Evolutionary conservation across 2,888 invertebrate species (phyloP).

Genomic region (Pycnomerus fuliginosus): DNA sequence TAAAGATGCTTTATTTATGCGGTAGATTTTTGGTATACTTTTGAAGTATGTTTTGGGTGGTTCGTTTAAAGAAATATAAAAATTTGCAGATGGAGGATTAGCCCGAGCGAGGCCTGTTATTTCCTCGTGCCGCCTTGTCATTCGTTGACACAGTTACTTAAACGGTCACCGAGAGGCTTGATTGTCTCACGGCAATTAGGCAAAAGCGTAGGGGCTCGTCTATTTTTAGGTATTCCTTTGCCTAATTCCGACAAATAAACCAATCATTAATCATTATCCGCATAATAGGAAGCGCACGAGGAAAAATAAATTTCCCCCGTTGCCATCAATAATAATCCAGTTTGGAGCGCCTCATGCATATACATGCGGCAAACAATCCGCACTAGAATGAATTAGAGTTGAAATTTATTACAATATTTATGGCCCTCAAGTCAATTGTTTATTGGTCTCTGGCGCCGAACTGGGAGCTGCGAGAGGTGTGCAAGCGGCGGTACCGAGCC

Average conservation of each 20-base stretch:
- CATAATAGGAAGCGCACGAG: too few relatives aligned
- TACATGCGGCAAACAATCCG: conserved; percentile 2
- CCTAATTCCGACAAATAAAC: conserved; percentile 8
- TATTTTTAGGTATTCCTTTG: conserved; percentile 15
- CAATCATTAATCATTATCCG: too few relatives aligned
- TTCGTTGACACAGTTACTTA: conserved; percentile 35
- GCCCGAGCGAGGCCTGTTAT: too few relatives aligned
- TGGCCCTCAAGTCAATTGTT: conserved; percentile 44
- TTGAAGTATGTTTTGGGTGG: too few relatives aligned
- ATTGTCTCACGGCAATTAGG: conserved; percentile 26
- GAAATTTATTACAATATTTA: conserved; percentile 36
- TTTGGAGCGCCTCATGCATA: conserved; percentile 1
- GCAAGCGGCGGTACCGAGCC: conserved; percentile 36
- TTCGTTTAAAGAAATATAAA: too few relatives aligned
- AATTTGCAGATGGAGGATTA: too few relatives aligned
- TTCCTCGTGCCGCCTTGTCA: conserved; percentile 33
- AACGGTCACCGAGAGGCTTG: conserved; percentile 31
- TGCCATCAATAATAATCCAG: too few relatives aligned
- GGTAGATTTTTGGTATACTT: too few relatives aligned
- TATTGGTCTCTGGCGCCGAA: conserved; percentile 42
- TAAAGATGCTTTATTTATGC: too few relatives aligned
- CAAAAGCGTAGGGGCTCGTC: conserved; percentile 16
- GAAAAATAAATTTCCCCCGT: too few relatives aligned
- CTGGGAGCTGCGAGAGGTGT: conserved; percentile 44
- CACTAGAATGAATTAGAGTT: conserved; percentile 8